Conservation (phyloP, 2,113 vertebrate species). For the Amia ocellicauda region DNA sequence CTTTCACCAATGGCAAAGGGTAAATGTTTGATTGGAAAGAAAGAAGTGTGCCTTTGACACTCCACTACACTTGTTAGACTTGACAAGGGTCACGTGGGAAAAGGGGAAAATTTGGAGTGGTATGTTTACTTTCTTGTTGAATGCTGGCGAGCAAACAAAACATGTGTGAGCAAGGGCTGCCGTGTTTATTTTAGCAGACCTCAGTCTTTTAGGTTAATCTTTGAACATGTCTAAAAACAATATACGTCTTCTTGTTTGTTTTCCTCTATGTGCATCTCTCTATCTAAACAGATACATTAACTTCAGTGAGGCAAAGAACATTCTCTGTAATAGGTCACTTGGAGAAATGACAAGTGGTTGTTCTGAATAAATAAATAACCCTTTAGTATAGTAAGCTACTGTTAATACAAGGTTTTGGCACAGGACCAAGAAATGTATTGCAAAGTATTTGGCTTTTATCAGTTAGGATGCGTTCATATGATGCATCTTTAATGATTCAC, state of each 20-base stretch:
- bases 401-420: slow-evolving; percentile 10
- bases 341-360: not conserved
- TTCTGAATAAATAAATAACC: slow-evolving; percentile 9
- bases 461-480: not conserved
- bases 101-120: not conserved
- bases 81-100: slow-evolving; percentile 3
- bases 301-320: slow-evolving; percentile 38
- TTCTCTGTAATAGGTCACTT: slow-evolving; percentile 28
- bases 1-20: slow-evolving; percentile 79
- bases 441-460: not conserved
- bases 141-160: not conserved
- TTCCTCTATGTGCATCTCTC: not conserved
- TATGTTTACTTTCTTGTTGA: not conserved
- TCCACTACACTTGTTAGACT: slow-evolving; percentile 11
- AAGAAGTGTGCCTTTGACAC: slow-evolving; percentile 35
- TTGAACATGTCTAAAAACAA: not conserved
- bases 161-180: not conserved
- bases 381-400: slow-evolving; percentile 1
- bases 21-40: slow-evolving; percentile 68
- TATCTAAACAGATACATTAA: slow-evolving; percentile 15
- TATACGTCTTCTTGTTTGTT: not conserved
- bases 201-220: not conserved
- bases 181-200: not conserved
- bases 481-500: not conserved
- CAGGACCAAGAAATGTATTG: not conserved